Evolutionary conservation across 2,888 invertebrate species (phyloP).

Genomic region (Pherbina coryleti): DNA sequence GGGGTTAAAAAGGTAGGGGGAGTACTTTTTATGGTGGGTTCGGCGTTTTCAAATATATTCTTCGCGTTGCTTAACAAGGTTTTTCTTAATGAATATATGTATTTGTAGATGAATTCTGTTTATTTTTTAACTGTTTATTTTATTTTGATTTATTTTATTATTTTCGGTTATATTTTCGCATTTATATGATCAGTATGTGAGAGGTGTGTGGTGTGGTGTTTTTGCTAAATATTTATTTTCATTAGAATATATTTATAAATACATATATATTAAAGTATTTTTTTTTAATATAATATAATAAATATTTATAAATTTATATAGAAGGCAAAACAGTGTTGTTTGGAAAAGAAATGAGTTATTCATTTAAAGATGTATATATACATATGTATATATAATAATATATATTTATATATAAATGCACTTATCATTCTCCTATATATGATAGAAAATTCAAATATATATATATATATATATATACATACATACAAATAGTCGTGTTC

Average conservation of each 20-base stretch:
- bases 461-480: neutral
- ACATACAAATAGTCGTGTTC: too few species aligned
- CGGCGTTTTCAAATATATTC: neutral
- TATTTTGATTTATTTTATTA: slow-evolving; percentile 18
- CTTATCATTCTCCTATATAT: too few species aligned
- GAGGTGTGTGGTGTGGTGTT: slow-evolving; percentile 45
- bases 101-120: slow-evolving; percentile 9
- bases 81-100: slow-evolving; percentile 16
- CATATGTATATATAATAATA: slow-evolving; percentile 6
- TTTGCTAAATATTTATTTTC: neutral
- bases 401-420: neutral
- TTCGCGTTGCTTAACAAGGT: neutral
- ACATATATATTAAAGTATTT: slow-evolving; percentile 16
- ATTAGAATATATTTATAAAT: neutral
- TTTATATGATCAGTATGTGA: slow-evolving; percentile 51
- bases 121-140: slow-evolving; percentile 12
- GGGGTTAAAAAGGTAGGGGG: too few species aligned
- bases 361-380: neutral
- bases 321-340: neutral
- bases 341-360: neutral
- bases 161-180: slow-evolving; percentile 42
- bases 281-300: neutral
- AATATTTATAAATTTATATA: neutral
- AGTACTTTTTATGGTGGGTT: too few species aligned
- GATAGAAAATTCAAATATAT: too few species aligned